phyloP scores from a whole-genome alignment of 2,888 invertebrate genomes.

The Amblyjoppa proteus region DNA sequence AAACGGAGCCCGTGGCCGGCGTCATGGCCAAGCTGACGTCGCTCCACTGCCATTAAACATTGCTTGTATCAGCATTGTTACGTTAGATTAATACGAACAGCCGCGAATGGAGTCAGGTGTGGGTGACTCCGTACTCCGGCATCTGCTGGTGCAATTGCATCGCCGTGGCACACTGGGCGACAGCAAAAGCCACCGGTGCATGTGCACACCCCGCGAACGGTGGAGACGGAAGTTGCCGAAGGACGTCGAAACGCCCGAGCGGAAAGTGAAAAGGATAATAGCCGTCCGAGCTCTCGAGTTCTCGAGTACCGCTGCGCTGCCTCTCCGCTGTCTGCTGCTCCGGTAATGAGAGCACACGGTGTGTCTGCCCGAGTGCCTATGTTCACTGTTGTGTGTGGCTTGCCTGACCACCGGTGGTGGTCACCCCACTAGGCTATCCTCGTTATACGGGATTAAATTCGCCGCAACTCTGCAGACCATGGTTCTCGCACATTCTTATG shows the following conservation, averaged over 20 bases:
- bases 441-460: slow-evolving; percentile 55
- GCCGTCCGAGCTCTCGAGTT: slow-evolving; percentile 39
- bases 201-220: neutral
- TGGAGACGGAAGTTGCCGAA: slow-evolving; percentile 76
- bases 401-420: slow-evolving; percentile 48
- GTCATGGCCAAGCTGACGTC: slow-evolving; percentile 14
- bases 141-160: slow-evolving; percentile 57
- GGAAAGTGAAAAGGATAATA: slow-evolving; percentile 77
- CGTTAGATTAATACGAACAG: slow-evolving; percentile 7
- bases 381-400: neutral
- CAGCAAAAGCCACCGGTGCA: slow-evolving; percentile 25
- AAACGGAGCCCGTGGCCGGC: neutral
- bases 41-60: slow-evolving; percentile 13
- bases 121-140: slow-evolving; percentile 68
- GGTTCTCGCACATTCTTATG: slow-evolving; percentile 44
- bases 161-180: slow-evolving; percentile 3
- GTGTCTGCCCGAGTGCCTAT: slow-evolving; percentile 27
- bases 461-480: slow-evolving; percentile 26
- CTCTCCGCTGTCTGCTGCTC: slow-evolving; percentile 54
- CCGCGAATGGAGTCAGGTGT: slow-evolving; percentile 67
- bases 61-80: neutral
- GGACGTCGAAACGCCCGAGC: slow-evolving; percentile 70
- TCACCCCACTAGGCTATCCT: slow-evolving; percentile 42
- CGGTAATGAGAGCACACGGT: slow-evolving; percentile 61
- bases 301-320: neutral